Evolutionary conservation across 2,113 vertebrate species (phyloP).

Genomic region (Neolamprologus brichardi): DNA sequence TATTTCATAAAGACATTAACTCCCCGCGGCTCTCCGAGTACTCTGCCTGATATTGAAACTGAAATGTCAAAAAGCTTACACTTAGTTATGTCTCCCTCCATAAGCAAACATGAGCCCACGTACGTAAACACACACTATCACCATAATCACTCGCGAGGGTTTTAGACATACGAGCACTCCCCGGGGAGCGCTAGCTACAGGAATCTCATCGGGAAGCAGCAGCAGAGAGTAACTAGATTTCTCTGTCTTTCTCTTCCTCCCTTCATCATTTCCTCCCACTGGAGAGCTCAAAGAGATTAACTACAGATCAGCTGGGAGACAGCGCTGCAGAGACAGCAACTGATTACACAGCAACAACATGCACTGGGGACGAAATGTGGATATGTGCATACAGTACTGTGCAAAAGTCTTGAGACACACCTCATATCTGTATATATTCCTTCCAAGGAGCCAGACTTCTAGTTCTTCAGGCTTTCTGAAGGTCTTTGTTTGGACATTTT

Average conservation of each 20-base stretch:
- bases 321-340: conserved; percentile 19
- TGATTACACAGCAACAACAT: conserved; percentile 20
- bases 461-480: background rate
- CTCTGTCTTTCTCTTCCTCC: conserved; percentile 13
- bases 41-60: background rate
- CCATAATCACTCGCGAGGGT: conserved; percentile 29
- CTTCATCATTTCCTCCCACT: conserved; percentile 47
- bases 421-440: background rate
- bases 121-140: conserved; percentile 11
- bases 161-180: conserved; percentile 42
- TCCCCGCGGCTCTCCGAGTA: background rate
- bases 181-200: conserved; percentile 18
- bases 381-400: background rate
- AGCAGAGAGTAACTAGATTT: conserved; percentile 37
- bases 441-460: background rate
- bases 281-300: conserved; percentile 47
- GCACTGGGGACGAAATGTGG: background rate
- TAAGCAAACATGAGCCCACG: conserved; percentile 15
- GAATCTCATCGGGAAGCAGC: conserved; percentile 38
- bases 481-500: background rate
- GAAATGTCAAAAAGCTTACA: background rate
- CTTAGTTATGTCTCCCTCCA: background rate
- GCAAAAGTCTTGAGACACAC: background rate
- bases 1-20: conserved; percentile 3
- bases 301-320: conserved; percentile 46